These are phyloP conservation scores for Ooceraea biroi DNA, from an alignment of 1,140 invertebrate species.

Conservation along the genomic window DNA sequence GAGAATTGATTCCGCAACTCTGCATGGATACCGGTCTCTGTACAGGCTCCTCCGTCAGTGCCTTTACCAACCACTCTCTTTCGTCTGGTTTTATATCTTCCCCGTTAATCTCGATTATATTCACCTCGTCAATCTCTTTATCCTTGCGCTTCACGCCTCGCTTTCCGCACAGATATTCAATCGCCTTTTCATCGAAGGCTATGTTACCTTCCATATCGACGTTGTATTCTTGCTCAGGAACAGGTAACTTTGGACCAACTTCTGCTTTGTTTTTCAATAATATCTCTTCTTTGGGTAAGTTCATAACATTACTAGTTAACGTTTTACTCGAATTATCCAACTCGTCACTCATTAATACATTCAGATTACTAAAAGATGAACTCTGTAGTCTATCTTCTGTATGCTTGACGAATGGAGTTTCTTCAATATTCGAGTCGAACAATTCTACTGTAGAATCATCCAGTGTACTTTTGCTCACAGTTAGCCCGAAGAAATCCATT, in stretches of 20 bases:
- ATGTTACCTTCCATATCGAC: slow-evolving; percentile 83
- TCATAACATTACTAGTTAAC: slow-evolving; percentile 79
- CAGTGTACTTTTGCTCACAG: neutral
- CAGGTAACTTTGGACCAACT: slow-evolving; percentile 83
- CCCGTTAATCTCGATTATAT: slow-evolving; percentile 94
- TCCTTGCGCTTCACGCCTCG: slow-evolving; percentile 86
- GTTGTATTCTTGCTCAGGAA: slow-evolving; percentile 86
- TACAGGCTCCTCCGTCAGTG: slow-evolving; percentile 91
- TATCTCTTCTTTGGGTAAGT: slow-evolving; percentile 83
- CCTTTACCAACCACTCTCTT: slow-evolving; percentile 93
- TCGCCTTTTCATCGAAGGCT: slow-evolving; percentile 84
- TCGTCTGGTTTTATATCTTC: slow-evolving; percentile 93
- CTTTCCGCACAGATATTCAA: slow-evolving; percentile 84
- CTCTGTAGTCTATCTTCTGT: neutral
- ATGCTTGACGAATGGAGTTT: neutral
- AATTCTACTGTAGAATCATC: neutral
- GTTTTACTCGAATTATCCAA: slow-evolving; percentile 52
- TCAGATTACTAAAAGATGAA: neutral
- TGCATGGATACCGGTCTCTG: slow-evolving; percentile 84
- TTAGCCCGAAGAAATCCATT: slow-evolving; percentile 55
- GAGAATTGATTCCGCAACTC: slow-evolving; percentile 79
- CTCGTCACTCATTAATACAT: neutral
- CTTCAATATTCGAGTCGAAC: neutral
- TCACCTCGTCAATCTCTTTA: slow-evolving; percentile 86
- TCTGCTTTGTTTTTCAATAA: slow-evolving; percentile 83